Percentiles rank a stretch among this genome's conserved stretches.
Evolutionary conservation across 2,888 invertebrate species (phyloP).

Genomic region (Drosophila leonis): DNA sequence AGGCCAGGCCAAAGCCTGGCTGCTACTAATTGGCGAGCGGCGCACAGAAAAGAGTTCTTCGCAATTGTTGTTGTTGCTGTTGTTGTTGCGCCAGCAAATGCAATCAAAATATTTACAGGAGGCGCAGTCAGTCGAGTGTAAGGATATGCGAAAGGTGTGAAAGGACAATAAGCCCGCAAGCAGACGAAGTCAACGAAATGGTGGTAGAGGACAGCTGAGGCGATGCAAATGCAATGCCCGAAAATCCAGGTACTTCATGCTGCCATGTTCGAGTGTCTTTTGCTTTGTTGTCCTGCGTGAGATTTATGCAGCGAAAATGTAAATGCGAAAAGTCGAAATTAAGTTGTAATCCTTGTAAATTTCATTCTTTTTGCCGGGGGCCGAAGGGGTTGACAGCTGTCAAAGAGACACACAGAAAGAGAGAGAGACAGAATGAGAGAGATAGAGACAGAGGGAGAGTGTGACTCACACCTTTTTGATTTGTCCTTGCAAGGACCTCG

Average conservation of each 20-base stretch:
- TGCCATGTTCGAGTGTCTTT: slow-evolving; percentile 68
- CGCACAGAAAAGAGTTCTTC: not conserved
- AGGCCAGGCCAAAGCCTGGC: slow-evolving; percentile 3
- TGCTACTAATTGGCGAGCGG: slow-evolving; percentile 7
- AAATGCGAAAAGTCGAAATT: slow-evolving; percentile 79
- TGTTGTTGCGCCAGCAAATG: slow-evolving; percentile 33
- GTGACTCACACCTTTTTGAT: slow-evolving; percentile 60
- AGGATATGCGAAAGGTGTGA: slow-evolving; percentile 60
- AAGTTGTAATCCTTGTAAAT: slow-evolving; percentile 85
- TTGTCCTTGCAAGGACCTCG: slow-evolving; percentile 17
- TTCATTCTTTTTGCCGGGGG: slow-evolving; percentile 27
- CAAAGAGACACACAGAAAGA: slow-evolving; percentile 12
- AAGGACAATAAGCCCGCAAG: slow-evolving; percentile 63
- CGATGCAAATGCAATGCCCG: slow-evolving; percentile 64
- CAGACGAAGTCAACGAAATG: slow-evolving; percentile 33
- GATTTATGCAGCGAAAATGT: slow-evolving; percentile 70
- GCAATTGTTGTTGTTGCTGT: slow-evolving; percentile 18
- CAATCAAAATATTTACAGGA: slow-evolving; percentile 73
- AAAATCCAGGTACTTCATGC: slow-evolving; percentile 44
- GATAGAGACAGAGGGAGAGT: not conserved
- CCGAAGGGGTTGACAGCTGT: slow-evolving; percentile 77
- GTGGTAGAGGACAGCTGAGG: slow-evolving; percentile 30
- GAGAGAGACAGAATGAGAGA: too few species aligned
- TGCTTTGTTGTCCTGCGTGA: slow-evolving; percentile 18
- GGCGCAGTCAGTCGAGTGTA: slow-evolving; percentile 54